These are phyloP conservation scores for Myripristis murdjan DNA, from an alignment of 2,797 vertebrate species.

Conservation along the genomic window DNA sequence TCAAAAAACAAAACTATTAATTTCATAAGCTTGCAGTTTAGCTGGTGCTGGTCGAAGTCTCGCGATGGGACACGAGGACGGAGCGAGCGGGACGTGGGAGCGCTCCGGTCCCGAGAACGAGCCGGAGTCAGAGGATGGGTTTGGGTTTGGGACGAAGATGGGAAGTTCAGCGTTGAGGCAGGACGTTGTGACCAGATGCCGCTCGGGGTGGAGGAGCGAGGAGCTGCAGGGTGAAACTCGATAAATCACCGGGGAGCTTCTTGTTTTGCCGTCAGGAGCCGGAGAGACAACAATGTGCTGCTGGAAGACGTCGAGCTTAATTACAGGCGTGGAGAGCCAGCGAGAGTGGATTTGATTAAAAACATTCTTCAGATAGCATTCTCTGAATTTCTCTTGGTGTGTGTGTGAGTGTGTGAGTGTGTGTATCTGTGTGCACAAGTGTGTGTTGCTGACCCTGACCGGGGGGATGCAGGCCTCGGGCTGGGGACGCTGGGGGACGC, in stretches of 20 bases:
- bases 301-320: conserved; percentile 25
- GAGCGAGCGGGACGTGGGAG: too few species aligned
- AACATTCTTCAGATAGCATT: conserved; percentile 23
- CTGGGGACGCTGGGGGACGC: too few species aligned
- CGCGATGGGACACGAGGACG: too few species aligned
- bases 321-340: conserved; percentile 33
- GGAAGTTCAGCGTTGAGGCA: conserved; percentile 25
- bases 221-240: not conserved
- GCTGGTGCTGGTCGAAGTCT: too few species aligned
- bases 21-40: too few species aligned
- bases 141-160: not conserved
- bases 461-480: not conserved
- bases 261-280: conserved; percentile 44
- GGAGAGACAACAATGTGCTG: conserved; percentile 25
- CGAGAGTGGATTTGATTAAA: conserved; percentile 37
- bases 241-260: conserved; percentile 36
- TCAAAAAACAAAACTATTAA: too few species aligned
- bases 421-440: not conserved
- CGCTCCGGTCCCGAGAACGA: too few species aligned
- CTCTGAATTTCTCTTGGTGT: conserved; percentile 10
- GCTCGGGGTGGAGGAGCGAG: conserved; percentile 8
- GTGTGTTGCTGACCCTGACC: not conserved
- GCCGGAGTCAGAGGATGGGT: not conserved
- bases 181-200: conserved; percentile 11
- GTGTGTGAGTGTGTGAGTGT: too few species aligned